Conservation (phyloP, 2,113 vertebrate species). For the Morone chrysops region DNA sequence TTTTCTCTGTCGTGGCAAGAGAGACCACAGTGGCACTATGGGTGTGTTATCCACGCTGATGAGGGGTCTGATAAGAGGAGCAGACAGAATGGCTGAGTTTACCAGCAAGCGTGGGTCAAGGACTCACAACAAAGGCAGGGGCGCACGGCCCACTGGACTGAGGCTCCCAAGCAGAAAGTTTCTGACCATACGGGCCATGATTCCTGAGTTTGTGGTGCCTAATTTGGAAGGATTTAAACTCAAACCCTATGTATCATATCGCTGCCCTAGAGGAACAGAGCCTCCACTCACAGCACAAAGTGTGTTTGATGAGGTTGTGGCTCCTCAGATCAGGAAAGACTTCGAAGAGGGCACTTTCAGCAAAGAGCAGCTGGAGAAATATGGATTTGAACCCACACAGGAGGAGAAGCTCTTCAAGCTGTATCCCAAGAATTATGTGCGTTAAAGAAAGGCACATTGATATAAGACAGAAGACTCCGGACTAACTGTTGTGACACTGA, state of each 20-base stretch:
- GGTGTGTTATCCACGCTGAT: slow-evolving; percentile 88
- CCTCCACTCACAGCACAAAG: slow-evolving; percentile 82
- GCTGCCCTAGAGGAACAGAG: slow-evolving; percentile 81
- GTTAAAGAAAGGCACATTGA: slow-evolving; percentile 70
- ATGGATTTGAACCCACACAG: slow-evolving; percentile 92
- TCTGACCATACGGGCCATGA: slow-evolving; percentile 84
- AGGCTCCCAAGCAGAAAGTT: slow-evolving; percentile 85
- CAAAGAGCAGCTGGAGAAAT: slow-evolving; percentile 86
- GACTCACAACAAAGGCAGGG: slow-evolving; percentile 87
- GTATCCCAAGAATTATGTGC: slow-evolving; percentile 92
- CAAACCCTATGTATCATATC: slow-evolving; percentile 94
- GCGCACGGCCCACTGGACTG: slow-evolving; percentile 82
- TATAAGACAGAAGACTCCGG: slow-evolving; percentile 3
- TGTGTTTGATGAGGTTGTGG: slow-evolving; percentile 87
- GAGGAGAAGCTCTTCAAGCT: slow-evolving; percentile 93
- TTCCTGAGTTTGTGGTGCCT: slow-evolving; percentile 93
- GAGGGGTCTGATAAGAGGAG: slow-evolving; percentile 89
- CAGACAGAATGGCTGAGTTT: slow-evolving; percentile 90
- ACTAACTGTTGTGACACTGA: background rate
- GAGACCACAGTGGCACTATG: slow-evolving; percentile 77
- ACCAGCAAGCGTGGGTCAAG: slow-evolving; percentile 94
- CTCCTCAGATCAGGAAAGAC: slow-evolving; percentile 88
- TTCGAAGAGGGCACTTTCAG: slow-evolving; percentile 85
- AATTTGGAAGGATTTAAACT: slow-evolving; percentile 90
- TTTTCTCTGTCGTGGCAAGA: background rate